A percentile compares a stretch with the other conserved stretches of the same genome.
phyloP scores from a whole-genome alignment of 2,113 vertebrate species.

The Pleuronectes platessa region DNA sequence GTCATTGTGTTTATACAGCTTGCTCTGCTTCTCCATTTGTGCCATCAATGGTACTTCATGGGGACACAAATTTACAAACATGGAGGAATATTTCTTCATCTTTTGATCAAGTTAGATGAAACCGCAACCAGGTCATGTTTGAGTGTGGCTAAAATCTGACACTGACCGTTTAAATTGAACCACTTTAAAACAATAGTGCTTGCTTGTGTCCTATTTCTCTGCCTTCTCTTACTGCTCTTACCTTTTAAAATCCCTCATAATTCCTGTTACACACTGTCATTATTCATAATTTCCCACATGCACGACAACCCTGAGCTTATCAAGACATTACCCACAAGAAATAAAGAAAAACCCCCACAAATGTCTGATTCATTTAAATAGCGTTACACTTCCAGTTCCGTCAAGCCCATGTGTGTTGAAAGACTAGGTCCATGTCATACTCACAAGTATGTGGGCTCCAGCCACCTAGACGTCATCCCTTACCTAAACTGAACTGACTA shows the following conservation, averaged over 20 bases:
- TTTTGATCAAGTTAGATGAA: not conserved
- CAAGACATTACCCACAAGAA: too few species aligned
- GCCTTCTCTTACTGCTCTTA: constrained; percentile 1
- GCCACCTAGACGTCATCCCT: too few species aligned
- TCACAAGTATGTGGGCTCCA: too few species aligned
- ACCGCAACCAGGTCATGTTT: constrained; percentile 1
- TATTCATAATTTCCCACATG: too few species aligned
- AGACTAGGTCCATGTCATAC: not conserved
- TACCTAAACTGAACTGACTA: too few species aligned
- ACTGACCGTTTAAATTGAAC: not conserved
- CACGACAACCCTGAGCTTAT: too few species aligned
- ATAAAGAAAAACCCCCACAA: too few species aligned
- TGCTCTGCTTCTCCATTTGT: not conserved
- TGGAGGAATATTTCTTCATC: not conserved
- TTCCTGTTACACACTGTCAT: not conserved
- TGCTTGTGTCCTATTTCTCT: not conserved
- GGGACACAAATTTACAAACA: not conserved
- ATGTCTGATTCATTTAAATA: too few species aligned
- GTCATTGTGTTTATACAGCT: not conserved
- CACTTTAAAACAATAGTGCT: constrained; percentile 14
- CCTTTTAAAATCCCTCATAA: constrained; percentile 4
- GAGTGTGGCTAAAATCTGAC: not conserved
- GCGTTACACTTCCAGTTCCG: too few species aligned
- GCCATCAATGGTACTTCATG: not conserved
- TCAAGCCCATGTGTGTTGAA: not conserved